A percentile compares a stretch with the other conserved stretches of the same genome.
These are phyloP conservation scores for Macroramphosus scolopax DNA, from an alignment of 2,797 vertebrate genomes.

Conservation along the genomic window DNA sequence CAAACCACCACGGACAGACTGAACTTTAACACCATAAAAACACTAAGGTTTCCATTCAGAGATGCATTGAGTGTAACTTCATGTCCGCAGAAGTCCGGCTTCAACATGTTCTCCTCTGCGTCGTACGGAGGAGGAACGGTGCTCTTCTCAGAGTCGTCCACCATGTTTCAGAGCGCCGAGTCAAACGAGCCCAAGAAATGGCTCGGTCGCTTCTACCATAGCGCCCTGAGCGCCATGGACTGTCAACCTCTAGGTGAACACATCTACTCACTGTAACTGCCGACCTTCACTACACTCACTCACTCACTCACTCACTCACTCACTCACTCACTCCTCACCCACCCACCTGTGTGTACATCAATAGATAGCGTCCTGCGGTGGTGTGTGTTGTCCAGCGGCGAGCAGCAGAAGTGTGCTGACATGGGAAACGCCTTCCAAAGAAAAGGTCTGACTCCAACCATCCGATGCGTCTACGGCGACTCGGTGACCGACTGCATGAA, in stretches of 20 bases:
- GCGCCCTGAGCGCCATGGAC: conserved; percentile 81
- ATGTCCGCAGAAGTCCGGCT: conserved; percentile 66
- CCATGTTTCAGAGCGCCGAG: conserved; percentile 63
- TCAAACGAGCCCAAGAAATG: conserved; percentile 81
- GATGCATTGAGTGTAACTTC: not conserved
- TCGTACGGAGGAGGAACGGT: conserved; percentile 74
- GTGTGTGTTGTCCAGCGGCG: conserved; percentile 85
- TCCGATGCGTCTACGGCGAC: conserved; percentile 83
- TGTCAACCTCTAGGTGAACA: conserved; percentile 80
- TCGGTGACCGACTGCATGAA: conserved; percentile 85
- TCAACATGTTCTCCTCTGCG: conserved; percentile 85
- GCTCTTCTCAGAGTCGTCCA: conserved; percentile 85
- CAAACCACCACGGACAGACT: too few relatives aligned
- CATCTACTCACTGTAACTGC: not conserved
- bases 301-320: not conserved
- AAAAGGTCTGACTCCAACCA: conserved; percentile 77
- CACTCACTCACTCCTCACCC: not conserved
- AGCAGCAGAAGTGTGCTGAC: conserved; percentile 87
- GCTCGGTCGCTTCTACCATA: conserved; percentile 83
- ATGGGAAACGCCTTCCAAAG: conserved; percentile 82
- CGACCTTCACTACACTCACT: not conserved
- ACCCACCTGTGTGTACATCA: not conserved
- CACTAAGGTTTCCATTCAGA: not conserved
- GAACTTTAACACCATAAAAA: not conserved
- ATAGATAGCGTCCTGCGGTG: conserved; percentile 81